These are phyloP conservation scores for Geopemphigus sp. DNA, from an alignment of 1,140 invertebrate species.

Conservation along the genomic window DNA sequence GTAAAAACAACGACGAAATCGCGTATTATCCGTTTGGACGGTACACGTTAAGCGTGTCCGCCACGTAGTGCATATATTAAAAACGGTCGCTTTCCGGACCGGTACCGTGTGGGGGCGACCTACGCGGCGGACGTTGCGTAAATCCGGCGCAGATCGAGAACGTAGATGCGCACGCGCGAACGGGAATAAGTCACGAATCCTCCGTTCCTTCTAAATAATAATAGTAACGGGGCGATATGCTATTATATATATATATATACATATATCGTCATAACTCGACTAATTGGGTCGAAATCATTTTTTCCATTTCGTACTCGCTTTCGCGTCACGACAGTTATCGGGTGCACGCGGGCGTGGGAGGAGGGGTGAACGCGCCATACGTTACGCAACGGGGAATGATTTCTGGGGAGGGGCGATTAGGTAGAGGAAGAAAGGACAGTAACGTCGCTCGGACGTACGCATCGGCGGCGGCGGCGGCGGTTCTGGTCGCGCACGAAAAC, in stretches of 20 bases:
- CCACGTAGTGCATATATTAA: background rate
- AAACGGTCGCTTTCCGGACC: background rate
- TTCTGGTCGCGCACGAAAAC: too few species aligned
- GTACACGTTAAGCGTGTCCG: background rate
- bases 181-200: constrained; percentile 32
- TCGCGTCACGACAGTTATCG: constrained; percentile 32
- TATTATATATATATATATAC: constrained; percentile 8
- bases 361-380: background rate
- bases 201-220: constrained; percentile 5
- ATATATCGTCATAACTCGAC: constrained; percentile 34
- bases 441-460: background rate
- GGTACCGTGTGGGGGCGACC: background rate
- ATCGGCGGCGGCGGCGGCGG: too few species aligned
- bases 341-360: too few species aligned
- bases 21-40: background rate
- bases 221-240: background rate
- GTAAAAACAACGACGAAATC: constrained; percentile 27
- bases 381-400: constrained; percentile 6
- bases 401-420: too few species aligned
- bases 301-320: background rate
- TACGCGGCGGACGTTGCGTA: constrained; percentile 13
- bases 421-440: too few species aligned
- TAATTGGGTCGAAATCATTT: constrained; percentile 34
- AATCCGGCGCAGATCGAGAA: constrained; percentile 10
- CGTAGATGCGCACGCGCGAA: background rate